Percentiles rank a stretch among this genome's conserved stretches.
Evolutionary conservation across 1,140 invertebrate genomes (phyloP).

Genomic region (Drosophila miranda): DNA sequence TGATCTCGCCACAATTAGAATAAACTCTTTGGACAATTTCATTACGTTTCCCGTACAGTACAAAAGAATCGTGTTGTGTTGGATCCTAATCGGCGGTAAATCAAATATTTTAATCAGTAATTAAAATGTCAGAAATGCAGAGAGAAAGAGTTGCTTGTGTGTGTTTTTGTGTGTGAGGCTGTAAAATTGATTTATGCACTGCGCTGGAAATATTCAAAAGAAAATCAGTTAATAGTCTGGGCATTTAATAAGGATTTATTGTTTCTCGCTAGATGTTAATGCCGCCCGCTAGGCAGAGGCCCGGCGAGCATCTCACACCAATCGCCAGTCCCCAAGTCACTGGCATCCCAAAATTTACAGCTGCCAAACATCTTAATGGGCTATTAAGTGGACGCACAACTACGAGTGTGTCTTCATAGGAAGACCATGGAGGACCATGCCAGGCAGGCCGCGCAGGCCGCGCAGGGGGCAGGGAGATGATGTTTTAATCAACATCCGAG

Average conservation of each 20-base stretch:
- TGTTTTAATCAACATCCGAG: constrained; percentile 69
- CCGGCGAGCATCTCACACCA: neutral
- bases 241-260: constrained; percentile 80
- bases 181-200: constrained; percentile 74
- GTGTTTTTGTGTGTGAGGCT: constrained; percentile 14
- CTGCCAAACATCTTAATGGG: constrained; percentile 74
- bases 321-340: neutral
- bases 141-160: constrained; percentile 25
- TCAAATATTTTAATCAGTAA: constrained; percentile 67
- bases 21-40: neutral
- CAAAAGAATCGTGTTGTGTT: constrained; percentile 29
- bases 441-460: neutral
- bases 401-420: constrained; percentile 50
- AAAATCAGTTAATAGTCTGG: constrained; percentile 76
- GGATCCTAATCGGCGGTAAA: constrained; percentile 54
- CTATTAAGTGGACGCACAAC: constrained; percentile 67
- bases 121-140: constrained; percentile 70
- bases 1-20: constrained; percentile 7
- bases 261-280: constrained; percentile 68
- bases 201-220: constrained; percentile 60
- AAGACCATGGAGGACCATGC: neutral
- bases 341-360: constrained; percentile 53
- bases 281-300: constrained; percentile 43
- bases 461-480: constrained; percentile 25
- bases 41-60: constrained; percentile 1